phyloP scores from a whole-genome alignment of 2,113 vertebrate genomes.

The Percina caprodes region DNA sequence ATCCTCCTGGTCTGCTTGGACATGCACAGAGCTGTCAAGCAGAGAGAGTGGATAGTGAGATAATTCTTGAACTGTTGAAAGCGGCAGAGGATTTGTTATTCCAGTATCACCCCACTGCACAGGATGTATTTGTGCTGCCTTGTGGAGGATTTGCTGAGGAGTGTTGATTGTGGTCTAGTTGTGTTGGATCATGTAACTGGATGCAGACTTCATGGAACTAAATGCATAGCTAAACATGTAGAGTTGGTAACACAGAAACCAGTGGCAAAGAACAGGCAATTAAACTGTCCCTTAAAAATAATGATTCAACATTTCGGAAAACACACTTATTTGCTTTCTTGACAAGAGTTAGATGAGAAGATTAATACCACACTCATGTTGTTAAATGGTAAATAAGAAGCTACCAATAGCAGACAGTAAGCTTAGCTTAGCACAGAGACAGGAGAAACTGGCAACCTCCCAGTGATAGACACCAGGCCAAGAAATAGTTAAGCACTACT shows the following conservation, averaged over 20 bases:
- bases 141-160: constrained; percentile 49
- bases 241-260: not conserved
- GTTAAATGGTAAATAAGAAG: not conserved
- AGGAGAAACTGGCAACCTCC: not conserved
- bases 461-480: not conserved
- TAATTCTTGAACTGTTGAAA: constrained; percentile 57
- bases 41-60: constrained; percentile 51
- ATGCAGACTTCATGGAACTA: not conserved
- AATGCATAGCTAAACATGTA: constrained; percentile 2
- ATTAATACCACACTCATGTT: not conserved
- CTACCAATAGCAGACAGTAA: not conserved
- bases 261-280: not conserved
- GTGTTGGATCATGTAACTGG: constrained; percentile 6
- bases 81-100: constrained; percentile 52
- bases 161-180: constrained; percentile 42
- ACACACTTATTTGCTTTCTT: not conserved
- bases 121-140: constrained; percentile 47
- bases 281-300: not conserved
- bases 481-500: not conserved
- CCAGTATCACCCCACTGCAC: constrained; percentile 36
- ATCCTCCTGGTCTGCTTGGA: constrained; percentile 36
- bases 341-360: not conserved
- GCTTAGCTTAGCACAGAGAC: not conserved
- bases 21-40: constrained; percentile 20
- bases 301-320: not conserved